Conservation (phyloP, 1,140 invertebrate species). For the Laupala kohalensis region DNA sequence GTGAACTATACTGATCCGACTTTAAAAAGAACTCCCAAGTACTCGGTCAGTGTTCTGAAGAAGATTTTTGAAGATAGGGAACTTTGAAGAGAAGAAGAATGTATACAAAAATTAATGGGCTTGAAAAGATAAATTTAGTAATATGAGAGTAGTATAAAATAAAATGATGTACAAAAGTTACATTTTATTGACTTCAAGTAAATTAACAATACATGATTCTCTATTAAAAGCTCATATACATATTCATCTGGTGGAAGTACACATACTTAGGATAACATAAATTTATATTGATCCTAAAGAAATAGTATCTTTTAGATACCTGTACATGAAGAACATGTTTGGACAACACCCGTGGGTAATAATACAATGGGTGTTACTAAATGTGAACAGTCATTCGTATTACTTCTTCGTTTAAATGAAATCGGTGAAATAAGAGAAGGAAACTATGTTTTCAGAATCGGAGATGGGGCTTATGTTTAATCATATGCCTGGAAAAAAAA, state of each 20-base stretch:
- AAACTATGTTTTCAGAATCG: conserved; percentile 43
- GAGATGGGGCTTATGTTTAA: conserved; percentile 83
- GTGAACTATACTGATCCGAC: background rate
- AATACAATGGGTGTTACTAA: background rate
- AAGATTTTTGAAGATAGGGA: background rate
- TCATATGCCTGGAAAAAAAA: conserved; percentile 66
- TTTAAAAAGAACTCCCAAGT: background rate
- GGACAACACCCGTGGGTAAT: background rate
- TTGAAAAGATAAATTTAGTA: too few relatives aligned
- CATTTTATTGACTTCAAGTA: background rate
- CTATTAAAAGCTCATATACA: background rate
- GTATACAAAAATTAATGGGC: too few relatives aligned
- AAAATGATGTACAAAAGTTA: background rate
- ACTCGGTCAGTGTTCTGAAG: background rate
- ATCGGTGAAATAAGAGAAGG: background rate
- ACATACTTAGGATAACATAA: background rate
- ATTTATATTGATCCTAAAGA: background rate
- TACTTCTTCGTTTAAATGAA: background rate
- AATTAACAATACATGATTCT: background rate
- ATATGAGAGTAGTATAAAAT: background rate
- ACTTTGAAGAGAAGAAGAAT: background rate
- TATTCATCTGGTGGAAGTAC: background rate
- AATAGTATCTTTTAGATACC: background rate
- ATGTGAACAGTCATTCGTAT: background rate
- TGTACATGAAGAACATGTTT: background rate